Conservation (phyloP, 2,113 vertebrate species). For the Malurus alboscapulatus region DNA sequence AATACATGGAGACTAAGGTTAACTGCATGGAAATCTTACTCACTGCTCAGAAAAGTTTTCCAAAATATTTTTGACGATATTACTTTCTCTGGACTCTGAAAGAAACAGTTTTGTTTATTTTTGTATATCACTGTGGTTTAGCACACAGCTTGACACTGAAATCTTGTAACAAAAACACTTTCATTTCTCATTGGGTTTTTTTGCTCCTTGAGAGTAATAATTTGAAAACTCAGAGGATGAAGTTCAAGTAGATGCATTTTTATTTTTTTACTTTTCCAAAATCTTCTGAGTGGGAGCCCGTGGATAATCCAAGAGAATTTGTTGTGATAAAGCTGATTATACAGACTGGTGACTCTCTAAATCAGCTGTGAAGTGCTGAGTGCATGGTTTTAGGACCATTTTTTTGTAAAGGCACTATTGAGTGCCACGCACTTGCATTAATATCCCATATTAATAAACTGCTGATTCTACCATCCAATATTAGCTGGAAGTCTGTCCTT, state of each 20-base stretch:
- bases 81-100: conserved; percentile 19
- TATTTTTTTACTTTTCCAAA: background rate
- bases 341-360: background rate
- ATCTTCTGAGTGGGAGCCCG: background rate
- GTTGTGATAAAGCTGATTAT: background rate
- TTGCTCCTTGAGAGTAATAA: background rate
- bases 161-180: conserved; percentile 4
- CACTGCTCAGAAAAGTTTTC: background rate
- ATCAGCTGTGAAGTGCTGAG: background rate
- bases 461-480: background rate
- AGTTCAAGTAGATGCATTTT: background rate
- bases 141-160: conserved; percentile 5
- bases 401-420: background rate
- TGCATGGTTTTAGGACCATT: background rate
- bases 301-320: background rate
- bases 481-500: background rate
- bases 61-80: background rate
- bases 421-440: background rate
- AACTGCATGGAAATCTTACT: background rate
- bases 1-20: background rate
- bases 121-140: background rate
- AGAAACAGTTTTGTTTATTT: conserved; percentile 36
- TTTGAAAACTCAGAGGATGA: conserved; percentile 8
- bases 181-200: background rate
- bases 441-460: background rate